These are phyloP conservation scores for Barnardius zonarius DNA, from an alignment of 2,113 vertebrate genomes.

Conservation along the genomic window DNA sequence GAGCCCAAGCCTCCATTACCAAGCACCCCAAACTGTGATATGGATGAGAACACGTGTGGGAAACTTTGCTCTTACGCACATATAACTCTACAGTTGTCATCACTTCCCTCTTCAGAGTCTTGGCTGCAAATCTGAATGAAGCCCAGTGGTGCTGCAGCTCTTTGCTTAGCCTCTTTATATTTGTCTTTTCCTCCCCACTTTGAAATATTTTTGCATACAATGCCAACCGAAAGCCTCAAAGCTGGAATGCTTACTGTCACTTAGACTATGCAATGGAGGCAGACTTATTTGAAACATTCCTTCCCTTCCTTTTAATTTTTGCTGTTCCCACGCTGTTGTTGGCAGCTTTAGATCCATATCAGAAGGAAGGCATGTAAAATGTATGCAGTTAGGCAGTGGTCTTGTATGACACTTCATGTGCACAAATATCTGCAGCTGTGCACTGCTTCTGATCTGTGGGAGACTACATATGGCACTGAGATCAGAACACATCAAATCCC, in stretches of 20 bases:
- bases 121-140: not conserved
- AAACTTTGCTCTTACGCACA: constrained; percentile 33
- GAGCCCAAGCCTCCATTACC: not conserved
- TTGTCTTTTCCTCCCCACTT: not conserved
- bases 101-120: not conserved
- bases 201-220: constrained; percentile 5
- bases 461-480: constrained; percentile 12
- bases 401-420: not conserved
- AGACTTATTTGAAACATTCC: constrained; percentile 55
- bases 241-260: constrained; percentile 34
- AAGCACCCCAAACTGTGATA: constrained; percentile 11
- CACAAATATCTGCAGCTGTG: constrained; percentile 50
- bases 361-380: constrained; percentile 42
- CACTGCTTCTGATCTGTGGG: constrained; percentile 38
- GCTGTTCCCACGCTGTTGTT: constrained; percentile 46
- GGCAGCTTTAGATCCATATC: constrained; percentile 44
- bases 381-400: not conserved
- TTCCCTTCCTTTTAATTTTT: constrained; percentile 16
- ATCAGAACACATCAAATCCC: constrained; percentile 15
- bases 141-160: not conserved
- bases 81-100: not conserved
- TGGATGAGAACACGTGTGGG: constrained; percentile 15
- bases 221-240: constrained; percentile 35
- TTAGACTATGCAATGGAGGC: constrained; percentile 4
- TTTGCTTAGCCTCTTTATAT: not conserved